A percentile compares a stretch with the other conserved stretches of the same genome.
Evolutionary conservation across 2,113 vertebrate genomes (phyloP).

Genomic region (Toxotes jaculatrix): DNA sequence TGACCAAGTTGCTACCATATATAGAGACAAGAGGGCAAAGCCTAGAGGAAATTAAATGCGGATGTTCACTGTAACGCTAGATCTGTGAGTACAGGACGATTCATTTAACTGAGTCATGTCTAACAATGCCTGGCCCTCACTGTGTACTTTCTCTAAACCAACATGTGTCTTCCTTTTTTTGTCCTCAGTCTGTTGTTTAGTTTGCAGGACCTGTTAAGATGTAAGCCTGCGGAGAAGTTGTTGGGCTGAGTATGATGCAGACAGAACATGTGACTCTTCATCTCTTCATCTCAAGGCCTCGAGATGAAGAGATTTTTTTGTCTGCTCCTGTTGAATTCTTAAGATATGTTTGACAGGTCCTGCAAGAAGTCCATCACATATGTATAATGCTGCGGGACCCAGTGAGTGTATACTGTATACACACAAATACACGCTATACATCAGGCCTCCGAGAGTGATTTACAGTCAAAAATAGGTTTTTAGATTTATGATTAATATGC

Average conservation of each 20-base stretch:
- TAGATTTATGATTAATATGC: background rate
- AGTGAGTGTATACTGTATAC: background rate
- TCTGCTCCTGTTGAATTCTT: conserved; percentile 11
- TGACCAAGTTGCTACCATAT: background rate
- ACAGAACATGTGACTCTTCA: background rate
- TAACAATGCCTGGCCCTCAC: background rate
- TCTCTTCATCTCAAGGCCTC: background rate
- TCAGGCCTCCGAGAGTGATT: background rate
- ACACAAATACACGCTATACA: background rate
- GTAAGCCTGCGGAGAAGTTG: background rate
- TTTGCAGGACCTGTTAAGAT: background rate
- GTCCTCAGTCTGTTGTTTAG: background rate
- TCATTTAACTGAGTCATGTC: background rate
- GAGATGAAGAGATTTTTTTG: conserved; percentile 30
- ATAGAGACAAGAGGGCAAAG: background rate
- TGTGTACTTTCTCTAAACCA: background rate
- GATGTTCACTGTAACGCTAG: background rate
- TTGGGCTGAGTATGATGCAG: background rate
- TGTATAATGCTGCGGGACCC: background rate
- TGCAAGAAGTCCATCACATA: background rate
- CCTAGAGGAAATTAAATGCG: background rate
- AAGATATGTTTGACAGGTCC: background rate
- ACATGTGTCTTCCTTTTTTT: background rate
- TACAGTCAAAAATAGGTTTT: background rate
- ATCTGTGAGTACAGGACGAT: background rate